Evolutionary conservation across 1,140 invertebrate species (phyloP), one percentile per base, ranked within the genome.

Genomic region (Lordiphosa mommai): DNA sequence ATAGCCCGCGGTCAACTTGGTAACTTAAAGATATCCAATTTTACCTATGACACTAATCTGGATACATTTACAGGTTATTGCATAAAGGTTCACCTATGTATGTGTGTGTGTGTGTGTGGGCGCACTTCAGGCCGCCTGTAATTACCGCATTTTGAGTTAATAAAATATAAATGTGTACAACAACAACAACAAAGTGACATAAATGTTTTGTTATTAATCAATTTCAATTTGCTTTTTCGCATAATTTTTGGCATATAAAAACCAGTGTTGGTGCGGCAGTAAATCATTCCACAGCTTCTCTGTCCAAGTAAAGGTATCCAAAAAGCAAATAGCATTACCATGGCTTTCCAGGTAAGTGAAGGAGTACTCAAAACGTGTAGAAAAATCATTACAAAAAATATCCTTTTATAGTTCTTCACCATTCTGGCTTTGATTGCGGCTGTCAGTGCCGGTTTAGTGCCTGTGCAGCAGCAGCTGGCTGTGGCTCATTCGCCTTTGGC

Each of bases 261-360:
- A 47, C 41, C 52, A 29, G 48, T 59, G 68, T 14, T 48, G 12
- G 30, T 10, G n/a, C 13, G 14, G 32, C 55, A 76, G 58, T 53
- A 84, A 84, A 72, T 82, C 77, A 82, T 82, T 82, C 77, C 72
- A 72, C 63, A 82, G 60, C 64, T 37, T 71, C 67, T 40, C 76
- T 46, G 58, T 48, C 43, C 72, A 70, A 53, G 67, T 48, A 43
- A 59, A 50, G 63, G 63, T 77, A 65, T 77, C 30, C 69, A 43
- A 51, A 38, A 27, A 12, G 27, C 20, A 60, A 58, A 69, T 36
- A 20, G n/a, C 36, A 68, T 29, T 64, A 49, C 64, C 79, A 86
- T 86, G 80, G 80, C 80, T 58, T 86, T 86, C 61, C 56, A 86
- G 72, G 80, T 86, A 30, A 61, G 73, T 10, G 3, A 40, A 27